phyloP scores from a whole-genome alignment of 2,797 vertebrate species.

The Prunella strophiata region DNA sequence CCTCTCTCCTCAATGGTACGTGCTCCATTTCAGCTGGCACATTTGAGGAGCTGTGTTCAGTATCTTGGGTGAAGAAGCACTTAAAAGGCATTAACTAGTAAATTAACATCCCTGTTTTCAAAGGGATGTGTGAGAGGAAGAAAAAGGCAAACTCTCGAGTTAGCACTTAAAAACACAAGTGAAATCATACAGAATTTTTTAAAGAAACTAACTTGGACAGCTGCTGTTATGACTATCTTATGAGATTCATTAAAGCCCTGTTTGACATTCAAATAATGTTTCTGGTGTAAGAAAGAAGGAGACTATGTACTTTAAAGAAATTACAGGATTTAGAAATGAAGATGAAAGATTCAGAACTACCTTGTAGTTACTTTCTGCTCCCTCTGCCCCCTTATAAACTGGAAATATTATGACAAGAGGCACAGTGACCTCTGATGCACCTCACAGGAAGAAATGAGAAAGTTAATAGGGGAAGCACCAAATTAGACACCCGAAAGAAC shows the following conservation, averaged over 20 bases:
- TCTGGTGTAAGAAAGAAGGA: constrained; percentile 36
- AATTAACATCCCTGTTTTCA: constrained; percentile 30
- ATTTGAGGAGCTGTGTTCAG: background rate
- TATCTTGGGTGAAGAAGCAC: background rate
- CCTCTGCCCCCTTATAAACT: constrained; percentile 12
- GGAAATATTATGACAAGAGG: constrained; percentile 20
- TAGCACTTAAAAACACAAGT: constrained; percentile 43
- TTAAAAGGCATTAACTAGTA: background rate
- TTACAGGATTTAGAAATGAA: constrained; percentile 50
- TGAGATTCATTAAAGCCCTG: constrained; percentile 57
- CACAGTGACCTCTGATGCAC: constrained; percentile 11
- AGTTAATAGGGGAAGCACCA: constrained; percentile 24
- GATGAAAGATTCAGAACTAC: constrained; percentile 48
- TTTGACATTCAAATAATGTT: constrained; percentile 64
- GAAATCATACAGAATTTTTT: constrained; percentile 69
- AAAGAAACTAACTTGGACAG: constrained; percentile 69
- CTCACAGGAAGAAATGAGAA: background rate
- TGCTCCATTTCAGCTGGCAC: background rate
- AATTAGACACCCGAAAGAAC: constrained; percentile 27
- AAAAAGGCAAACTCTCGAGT: background rate
- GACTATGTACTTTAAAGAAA: constrained; percentile 48
- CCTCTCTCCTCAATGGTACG: background rate
- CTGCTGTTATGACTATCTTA: constrained; percentile 57
- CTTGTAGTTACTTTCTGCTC: constrained; percentile 23
- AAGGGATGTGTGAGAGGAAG: background rate